These are phyloP conservation scores for Drosophila lini DNA, from an alignment of 1,140 invertebrate species.

Conservation along the genomic window DNA sequence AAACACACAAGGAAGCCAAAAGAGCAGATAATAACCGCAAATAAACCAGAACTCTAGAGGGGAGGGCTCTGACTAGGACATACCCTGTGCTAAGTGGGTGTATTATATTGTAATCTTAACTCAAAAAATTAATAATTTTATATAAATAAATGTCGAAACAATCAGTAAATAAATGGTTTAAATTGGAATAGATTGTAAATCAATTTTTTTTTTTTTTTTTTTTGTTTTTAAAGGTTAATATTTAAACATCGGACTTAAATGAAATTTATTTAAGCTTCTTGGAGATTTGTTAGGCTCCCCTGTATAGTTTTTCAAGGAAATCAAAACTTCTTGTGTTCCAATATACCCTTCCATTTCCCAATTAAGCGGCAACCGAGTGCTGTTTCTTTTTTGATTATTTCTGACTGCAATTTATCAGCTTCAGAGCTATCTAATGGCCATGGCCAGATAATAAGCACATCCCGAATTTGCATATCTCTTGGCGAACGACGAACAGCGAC, in stretches of 20 bases:
- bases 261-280: too few relatives aligned
- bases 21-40: constrained; percentile 6
- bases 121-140: not conserved
- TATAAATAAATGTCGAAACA: not conserved
- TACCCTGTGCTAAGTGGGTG: not conserved
- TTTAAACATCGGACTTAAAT: not conserved
- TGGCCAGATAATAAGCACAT: constrained; percentile 41
- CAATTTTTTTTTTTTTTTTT: too few relatives aligned
- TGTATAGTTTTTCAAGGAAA: not conserved
- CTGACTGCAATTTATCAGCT: constrained; percentile 46
- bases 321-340: not conserved
- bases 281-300: not conserved
- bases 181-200: not conserved
- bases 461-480: constrained; percentile 42
- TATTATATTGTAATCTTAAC: not conserved
- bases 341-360: not conserved
- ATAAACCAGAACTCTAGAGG: not conserved
- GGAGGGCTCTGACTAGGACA: not conserved
- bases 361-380: too few relatives aligned
- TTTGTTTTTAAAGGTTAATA: too few relatives aligned
- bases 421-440: constrained; percentile 33
- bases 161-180: too few relatives aligned
- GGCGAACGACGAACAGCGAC: constrained; percentile 29
- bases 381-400: constrained; percentile 9
- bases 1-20: constrained; percentile 9